phyloP scores from a whole-genome alignment of 30 jellyfish, hydroid and myxozoan genomes.

The Hydractinia echinata region DNA sequence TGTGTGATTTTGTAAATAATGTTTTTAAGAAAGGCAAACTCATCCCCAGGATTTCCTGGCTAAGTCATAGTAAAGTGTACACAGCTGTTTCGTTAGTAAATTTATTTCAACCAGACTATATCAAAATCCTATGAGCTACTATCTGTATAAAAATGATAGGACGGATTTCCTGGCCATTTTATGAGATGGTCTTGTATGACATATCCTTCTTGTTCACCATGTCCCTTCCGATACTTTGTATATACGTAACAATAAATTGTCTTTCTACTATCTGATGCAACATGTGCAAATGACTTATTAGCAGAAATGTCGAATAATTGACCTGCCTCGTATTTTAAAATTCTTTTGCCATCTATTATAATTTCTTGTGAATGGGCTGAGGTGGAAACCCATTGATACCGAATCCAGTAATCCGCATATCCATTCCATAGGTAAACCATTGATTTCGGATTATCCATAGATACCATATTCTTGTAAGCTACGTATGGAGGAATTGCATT shows the following conservation, averaged over 20 bases:
- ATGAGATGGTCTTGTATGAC: not conserved
- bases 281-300: not conserved
- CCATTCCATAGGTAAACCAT: conserved; percentile 5
- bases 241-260: not conserved
- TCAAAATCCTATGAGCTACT: too few species aligned
- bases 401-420: not conserved
- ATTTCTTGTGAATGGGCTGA: not conserved
- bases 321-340: not conserved
- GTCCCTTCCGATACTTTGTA: not conserved
- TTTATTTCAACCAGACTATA: too few species aligned
- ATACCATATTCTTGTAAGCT: not conserved
- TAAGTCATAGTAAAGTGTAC: too few species aligned
- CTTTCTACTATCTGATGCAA: not conserved
- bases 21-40: too few species aligned
- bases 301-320: not conserved
- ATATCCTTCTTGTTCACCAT: not conserved
- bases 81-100: too few species aligned
- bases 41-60: too few species aligned
- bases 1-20: too few species aligned
- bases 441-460: conserved; percentile 11
- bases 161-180: conserved; percentile 1
- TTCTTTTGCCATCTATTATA: not conserved
- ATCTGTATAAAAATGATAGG: not conserved
- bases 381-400: conserved; percentile 2
- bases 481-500: not conserved